These are phyloP conservation scores for Loripinus fragilis DNA, from an alignment of 2,888 invertebrate species.

Conservation along the genomic window DNA sequence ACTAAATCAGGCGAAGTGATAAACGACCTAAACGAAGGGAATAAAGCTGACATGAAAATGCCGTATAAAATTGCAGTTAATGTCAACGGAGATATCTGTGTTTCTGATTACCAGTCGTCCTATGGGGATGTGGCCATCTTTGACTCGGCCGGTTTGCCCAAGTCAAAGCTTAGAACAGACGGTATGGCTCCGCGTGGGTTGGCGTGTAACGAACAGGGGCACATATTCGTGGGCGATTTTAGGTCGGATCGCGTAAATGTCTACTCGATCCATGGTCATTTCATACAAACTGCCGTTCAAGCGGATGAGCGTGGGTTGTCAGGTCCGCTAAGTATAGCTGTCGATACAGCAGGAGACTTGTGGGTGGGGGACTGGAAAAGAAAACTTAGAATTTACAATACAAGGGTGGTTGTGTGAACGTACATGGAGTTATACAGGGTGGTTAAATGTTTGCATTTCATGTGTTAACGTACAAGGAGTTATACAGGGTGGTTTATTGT, in stretches of 20 bases:
- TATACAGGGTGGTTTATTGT: too few relatives aligned
- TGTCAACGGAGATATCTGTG: conserved; percentile 53
- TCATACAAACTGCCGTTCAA: conserved; percentile 45
- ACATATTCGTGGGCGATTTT: conserved; percentile 54
- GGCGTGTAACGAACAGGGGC: conserved; percentile 48
- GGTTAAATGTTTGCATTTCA: too few relatives aligned
- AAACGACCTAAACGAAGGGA: conserved; percentile 19
- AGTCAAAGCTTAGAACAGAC: conserved; percentile 50
- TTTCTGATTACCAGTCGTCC: conserved; percentile 55
- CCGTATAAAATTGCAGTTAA: conserved; percentile 56
- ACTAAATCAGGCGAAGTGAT: conserved; percentile 29
- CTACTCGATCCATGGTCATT: conserved; percentile 55
- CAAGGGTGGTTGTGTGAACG: not conserved
- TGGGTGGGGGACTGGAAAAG: conserved; percentile 62
- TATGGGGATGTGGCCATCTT: conserved; percentile 53
- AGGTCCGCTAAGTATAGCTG: conserved; percentile 52
- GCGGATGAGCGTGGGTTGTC: conserved; percentile 37
- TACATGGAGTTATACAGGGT: too few relatives aligned
- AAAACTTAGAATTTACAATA: conserved; percentile 46
- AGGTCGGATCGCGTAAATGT: conserved; percentile 52
- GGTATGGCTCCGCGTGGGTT: conserved; percentile 58
- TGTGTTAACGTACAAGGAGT: too few relatives aligned
- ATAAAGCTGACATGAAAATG: conserved; percentile 47
- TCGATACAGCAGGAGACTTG: conserved; percentile 46
- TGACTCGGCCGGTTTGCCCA: conserved; percentile 40